These are phyloP conservation scores for Neodiprion pinetum DNA, from an alignment of 1,140 invertebrate species.

Conservation along the genomic window DNA sequence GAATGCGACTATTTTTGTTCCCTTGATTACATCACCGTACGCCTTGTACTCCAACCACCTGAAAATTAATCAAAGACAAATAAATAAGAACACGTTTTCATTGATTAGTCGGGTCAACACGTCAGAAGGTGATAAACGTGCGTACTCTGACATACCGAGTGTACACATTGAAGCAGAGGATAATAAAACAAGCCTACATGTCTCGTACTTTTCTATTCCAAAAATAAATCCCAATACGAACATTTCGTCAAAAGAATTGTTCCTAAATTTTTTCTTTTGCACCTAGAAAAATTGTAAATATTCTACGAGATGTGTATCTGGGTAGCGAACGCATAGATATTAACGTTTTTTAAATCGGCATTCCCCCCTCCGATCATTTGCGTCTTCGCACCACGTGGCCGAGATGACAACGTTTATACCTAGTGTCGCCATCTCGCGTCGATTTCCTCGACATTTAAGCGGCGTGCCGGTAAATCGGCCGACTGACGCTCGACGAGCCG, in stretches of 20 bases:
- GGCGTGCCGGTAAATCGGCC: not conserved
- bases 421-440: not conserved
- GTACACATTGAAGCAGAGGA: not conserved
- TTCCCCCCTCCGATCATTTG: not conserved
- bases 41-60: slow-evolving; percentile 77
- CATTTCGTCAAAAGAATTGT: too few relatives aligned
- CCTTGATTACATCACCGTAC: slow-evolving; percentile 69
- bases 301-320: too few relatives aligned
- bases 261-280: too few relatives aligned
- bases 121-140: not conserved
- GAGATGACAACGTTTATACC: not conserved
- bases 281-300: too few relatives aligned
- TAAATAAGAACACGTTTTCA: too few relatives aligned
- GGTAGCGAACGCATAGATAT: too few relatives aligned
- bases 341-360: too few relatives aligned
- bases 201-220: not conserved
- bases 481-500: not conserved
- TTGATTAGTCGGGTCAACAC: not conserved
- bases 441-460: not conserved
- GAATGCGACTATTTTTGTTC: slow-evolving; percentile 77
- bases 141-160: too few relatives aligned
- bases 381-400: not conserved
- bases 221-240: not conserved
- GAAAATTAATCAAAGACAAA: slow-evolving; percentile 37
- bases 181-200: not conserved